phyloP scores from a whole-genome alignment of 2,113 vertebrate species.

The Picathartes gymnocephalus region DNA sequence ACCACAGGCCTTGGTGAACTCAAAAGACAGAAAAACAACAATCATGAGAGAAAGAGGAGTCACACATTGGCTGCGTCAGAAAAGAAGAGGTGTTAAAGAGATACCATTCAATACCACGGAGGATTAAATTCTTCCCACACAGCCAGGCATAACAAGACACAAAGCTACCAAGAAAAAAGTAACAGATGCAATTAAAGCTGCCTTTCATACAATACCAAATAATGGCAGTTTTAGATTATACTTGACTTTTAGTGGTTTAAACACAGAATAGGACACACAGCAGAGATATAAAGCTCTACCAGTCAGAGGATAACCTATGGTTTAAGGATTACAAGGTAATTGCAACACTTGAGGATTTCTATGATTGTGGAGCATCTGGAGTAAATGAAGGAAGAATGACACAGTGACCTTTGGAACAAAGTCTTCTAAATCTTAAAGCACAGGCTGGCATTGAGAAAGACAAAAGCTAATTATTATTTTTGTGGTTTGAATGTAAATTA shows the following conservation, averaged over 20 bases:
- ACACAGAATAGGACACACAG: not conserved
- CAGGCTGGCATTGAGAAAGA: not conserved
- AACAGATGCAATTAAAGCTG: not conserved
- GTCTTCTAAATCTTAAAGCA: not conserved
- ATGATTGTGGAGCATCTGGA: not conserved
- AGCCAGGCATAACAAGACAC: not conserved
- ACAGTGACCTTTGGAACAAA: not conserved
- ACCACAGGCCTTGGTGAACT: not conserved
- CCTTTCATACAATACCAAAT: not conserved
- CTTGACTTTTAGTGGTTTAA: not conserved
- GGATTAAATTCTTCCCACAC: not conserved
- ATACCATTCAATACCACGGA: not conserved
- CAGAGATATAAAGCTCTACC: not conserved
- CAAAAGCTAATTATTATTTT: not conserved
- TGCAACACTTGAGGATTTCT: not conserved
- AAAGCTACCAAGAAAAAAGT: not conserved
- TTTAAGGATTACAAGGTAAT: constrained; percentile 13
- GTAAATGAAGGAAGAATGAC: not conserved
- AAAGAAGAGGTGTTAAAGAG: not conserved
- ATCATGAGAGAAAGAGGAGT: not conserved
- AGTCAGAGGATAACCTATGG: not conserved
- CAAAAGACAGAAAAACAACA: not conserved
- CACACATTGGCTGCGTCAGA: not conserved
- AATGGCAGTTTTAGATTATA: not conserved
- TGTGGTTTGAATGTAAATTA: not conserved